Evolutionary conservation across 2,888 invertebrate genomes (phyloP), one percentile per base, ranked within the genome.

Genomic region (Parnassius apollo): DNA sequence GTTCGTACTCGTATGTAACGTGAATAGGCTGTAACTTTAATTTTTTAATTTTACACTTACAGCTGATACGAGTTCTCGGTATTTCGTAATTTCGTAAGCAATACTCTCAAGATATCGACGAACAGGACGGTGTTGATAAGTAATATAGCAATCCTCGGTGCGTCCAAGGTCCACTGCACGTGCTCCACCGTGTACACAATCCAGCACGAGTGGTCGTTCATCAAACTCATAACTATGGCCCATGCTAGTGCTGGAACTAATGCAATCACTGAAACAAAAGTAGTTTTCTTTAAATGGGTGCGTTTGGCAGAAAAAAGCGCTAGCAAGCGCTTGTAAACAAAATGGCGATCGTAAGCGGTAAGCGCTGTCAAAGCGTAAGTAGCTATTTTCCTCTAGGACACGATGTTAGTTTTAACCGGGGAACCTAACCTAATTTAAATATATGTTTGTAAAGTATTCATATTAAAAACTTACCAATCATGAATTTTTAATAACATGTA

Each of bases 121-220:
- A 95, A 90, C 0, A 96, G 87, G 0, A 88, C 70, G 0, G 93
- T 85, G 76, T 95, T 95, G 22, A 94, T 73, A 1, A 86, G 62
- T 25, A 95, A 80, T 69, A 94, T 93, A 7, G 83, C 73, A n/a
- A 94, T 80, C 54, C 94, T 86, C 3, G 94, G 94, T 11, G 88
- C 93, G 75, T 94, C 94, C 2, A 93, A 80, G 35, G 93, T 88
- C 94, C 94, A 94, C 71, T 94, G 94, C 56, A 93, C 82, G 65
- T 93, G 75, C 10, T 84, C 81, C 1, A 90, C 81, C 1, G 89
- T 87, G 71, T 94, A 93, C 1, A 93, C 92, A 59, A 93, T 81
- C 94, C 94, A 95, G 75, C 95, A 95, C 9, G 93, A 89, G 64
- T 90, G 86, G 72, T 93, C 85, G 70, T 92, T 85, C 65, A 87